These are phyloP conservation scores for Alexandromys oeconomus DNA, from an alignment of 2,797 vertebrate species.

Conservation along the genomic window DNA sequence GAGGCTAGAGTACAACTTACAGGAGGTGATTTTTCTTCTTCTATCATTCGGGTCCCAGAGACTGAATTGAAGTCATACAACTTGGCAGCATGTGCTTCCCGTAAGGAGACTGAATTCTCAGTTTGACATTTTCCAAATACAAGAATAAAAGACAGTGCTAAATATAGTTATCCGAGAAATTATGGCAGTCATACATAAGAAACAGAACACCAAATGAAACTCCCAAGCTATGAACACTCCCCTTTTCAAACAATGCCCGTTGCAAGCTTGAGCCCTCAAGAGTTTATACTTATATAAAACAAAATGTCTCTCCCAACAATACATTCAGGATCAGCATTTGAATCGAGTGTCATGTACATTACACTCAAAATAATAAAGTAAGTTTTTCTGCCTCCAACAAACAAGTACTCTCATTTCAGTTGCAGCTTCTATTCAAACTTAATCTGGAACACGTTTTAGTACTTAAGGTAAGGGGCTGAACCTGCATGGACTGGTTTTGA, in stretches of 20 bases:
- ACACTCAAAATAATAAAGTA: background rate
- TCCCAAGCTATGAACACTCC: background rate
- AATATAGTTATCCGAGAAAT: background rate
- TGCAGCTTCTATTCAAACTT: background rate
- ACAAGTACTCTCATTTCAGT: background rate
- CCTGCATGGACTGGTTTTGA: background rate
- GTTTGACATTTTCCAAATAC: background rate
- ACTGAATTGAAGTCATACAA: background rate
- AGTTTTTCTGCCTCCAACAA: background rate
- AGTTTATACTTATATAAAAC: background rate
- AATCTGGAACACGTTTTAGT: background rate
- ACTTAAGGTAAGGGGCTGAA: background rate
- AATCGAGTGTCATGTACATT: background rate
- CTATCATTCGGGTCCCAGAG: background rate
- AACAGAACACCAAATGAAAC: background rate
- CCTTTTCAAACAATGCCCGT: background rate
- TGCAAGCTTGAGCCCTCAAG: background rate
- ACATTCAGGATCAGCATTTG: background rate
- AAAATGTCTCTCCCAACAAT: background rate
- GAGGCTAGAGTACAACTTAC: background rate
- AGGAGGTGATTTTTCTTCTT: background rate
- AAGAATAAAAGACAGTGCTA: background rate
- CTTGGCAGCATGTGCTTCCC: background rate
- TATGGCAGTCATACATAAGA: background rate
- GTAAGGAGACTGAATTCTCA: background rate